A percentile compares a stretch with the other conserved stretches of the same genome.
These are phyloP conservation scores for Rhabdomys dilectus DNA, from an alignment of 2,113 vertebrate species.

Conservation along the genomic window DNA sequence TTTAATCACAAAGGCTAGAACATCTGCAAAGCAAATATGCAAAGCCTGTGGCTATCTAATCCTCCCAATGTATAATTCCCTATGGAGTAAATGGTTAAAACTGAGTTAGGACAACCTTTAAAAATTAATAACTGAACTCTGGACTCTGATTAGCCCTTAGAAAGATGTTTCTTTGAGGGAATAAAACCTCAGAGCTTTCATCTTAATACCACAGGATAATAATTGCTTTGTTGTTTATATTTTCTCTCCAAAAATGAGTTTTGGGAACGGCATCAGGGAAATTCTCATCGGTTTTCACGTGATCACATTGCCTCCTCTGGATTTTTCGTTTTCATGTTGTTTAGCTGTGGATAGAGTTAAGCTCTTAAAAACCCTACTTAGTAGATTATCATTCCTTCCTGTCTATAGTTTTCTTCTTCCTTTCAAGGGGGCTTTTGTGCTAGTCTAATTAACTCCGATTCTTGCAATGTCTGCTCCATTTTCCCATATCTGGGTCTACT, in stretches of 20 bases:
- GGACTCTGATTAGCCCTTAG: background rate
- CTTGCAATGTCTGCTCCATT: background rate
- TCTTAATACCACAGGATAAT: background rate
- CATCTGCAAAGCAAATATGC: background rate
- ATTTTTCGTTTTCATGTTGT: conserved; percentile 15
- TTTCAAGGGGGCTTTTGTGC: background rate
- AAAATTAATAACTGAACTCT: background rate
- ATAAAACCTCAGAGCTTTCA: background rate
- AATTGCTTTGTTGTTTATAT: background rate
- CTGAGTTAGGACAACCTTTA: background rate
- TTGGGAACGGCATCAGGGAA: background rate
- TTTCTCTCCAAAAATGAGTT: background rate
- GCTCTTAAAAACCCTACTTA: background rate
- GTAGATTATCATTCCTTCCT: background rate
- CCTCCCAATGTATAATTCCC: background rate
- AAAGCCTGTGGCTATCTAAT: background rate
- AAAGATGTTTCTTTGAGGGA: background rate
- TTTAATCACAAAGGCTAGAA: background rate
- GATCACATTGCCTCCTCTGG: background rate
- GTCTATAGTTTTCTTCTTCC: background rate
- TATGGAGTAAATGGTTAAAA: background rate
- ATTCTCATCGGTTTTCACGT: background rate
- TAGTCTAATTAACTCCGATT: background rate
- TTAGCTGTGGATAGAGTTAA: background rate
- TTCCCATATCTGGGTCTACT: background rate